These are phyloP conservation scores for Dendropsophus ebraccatus DNA, from an alignment of 2,113 vertebrate species.

Conservation along the genomic window DNA sequence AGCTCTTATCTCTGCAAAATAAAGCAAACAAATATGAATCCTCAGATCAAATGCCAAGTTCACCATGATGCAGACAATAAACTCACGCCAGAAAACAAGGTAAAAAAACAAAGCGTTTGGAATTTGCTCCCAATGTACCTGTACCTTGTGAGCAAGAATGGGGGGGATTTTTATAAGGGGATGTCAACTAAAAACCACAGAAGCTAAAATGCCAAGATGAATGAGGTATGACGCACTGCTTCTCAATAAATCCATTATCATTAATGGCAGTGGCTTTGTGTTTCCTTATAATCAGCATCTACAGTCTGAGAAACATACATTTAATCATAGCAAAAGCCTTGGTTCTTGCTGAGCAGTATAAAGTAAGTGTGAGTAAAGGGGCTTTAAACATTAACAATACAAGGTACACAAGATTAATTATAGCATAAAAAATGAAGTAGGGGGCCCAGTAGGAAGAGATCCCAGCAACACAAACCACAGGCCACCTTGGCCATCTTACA, in stretches of 20 bases:
- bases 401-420: background rate
- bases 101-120: background rate
- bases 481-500: background rate
- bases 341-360: background rate
- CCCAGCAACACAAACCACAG: background rate
- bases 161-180: background rate
- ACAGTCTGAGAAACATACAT: no score
- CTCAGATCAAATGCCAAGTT: background rate
- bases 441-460: background rate
- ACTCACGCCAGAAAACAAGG: background rate
- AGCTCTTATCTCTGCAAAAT: conserved; percentile 88
- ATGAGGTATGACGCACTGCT: background rate
- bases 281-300: no score
- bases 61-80: background rate
- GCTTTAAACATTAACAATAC: background rate
- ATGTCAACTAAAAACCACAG: background rate
- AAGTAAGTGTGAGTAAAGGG: background rate
- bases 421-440: background rate
- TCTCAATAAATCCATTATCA: background rate
- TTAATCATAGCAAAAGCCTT: no score
- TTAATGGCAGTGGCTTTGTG: background rate
- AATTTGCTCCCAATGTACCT: background rate
- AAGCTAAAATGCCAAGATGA: no score
- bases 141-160: background rate
- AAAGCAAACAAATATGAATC: conserved; percentile 30